Base-by-base conservation (phyloP, 2,888 invertebrate genomes). In the Noctua pronuba region DNA sequence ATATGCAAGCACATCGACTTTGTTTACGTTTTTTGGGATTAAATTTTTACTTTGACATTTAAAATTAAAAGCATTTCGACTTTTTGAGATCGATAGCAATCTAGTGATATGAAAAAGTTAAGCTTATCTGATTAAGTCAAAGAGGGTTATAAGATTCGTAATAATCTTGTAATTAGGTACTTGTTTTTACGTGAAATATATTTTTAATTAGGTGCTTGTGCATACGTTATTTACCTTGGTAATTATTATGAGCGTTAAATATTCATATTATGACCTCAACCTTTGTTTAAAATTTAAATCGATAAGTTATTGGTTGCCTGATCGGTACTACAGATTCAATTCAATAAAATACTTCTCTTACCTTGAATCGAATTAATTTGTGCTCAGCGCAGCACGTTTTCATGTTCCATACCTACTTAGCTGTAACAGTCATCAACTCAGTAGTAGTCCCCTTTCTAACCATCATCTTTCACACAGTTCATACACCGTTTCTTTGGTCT, bases 41-140 rank as follows among this genome's bases (percentile, higher is more conserved):
- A 7, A 24, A 35, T 64, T 52, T 35, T 55, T 7, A 71, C 46
- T 69, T 75, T 80, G 75, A 72, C 80, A 75, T 84, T 82, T 68
- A 52, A 82, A 73, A 70, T 64, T n/a, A 58, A 79, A 73, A 24
- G 21, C 0, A 1, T 58, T 67, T 64, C 24, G 44, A 13, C 11
- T 31, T 31, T 65, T 55, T 46, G 8, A 65, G 7, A 71, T 55
- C 68, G 74, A 74, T 74, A 72, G 11, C 55, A 18, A 79, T 71
- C 70, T 62, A 52, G 68, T 64, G 31, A n/a, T 38, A 8, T 38
- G 60, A 70, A 44, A 72, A 75, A 21, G 2, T 35, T 10, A 68
- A 52, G 11, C 49, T 69, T 83, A 83, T 83, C 78, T 52, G 83
- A 60, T 72, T 58, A 0, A 13, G 18, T n/a, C 24, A 44, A 35